phyloP scores from a whole-genome alignment of 2,797 vertebrate genomes.

The Eurystomus glaucurus region DNA sequence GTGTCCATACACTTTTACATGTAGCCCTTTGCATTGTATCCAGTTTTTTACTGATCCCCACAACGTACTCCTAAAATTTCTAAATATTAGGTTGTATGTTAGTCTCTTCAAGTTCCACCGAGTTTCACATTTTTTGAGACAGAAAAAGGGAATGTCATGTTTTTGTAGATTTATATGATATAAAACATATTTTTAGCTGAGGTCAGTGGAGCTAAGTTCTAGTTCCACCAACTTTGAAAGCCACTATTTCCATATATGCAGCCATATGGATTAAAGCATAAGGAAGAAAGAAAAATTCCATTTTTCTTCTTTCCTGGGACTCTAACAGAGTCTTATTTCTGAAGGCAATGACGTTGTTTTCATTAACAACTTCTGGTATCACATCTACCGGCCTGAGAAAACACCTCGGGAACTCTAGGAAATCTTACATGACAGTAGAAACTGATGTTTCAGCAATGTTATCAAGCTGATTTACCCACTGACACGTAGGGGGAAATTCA shows the following conservation, averaged over 20 bases:
- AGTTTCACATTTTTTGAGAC: background rate
- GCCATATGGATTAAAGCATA: accelerated
- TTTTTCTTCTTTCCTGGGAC: background rate
- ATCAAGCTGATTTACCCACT: background rate
- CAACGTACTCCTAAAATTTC: background rate
- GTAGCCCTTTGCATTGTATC: background rate
- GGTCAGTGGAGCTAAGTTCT: background rate
- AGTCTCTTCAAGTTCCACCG: background rate
- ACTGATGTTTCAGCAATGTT: background rate
- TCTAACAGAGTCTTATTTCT: background rate
- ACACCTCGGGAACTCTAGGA: background rate
- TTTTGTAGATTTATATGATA: background rate
- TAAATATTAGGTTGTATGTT: background rate
- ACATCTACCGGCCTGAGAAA: background rate
- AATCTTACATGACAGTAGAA: background rate
- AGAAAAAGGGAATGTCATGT: background rate
- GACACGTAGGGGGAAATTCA: background rate
- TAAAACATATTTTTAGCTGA: background rate
- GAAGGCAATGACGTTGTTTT: background rate
- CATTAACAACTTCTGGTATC: background rate
- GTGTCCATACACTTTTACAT: background rate
- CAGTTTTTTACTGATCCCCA: background rate
- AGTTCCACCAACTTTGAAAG: background rate
- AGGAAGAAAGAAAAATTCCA: background rate
- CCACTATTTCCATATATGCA: background rate